These are phyloP conservation scores for Diplodus sargus DNA, from an alignment of 2,797 vertebrate species.

Conservation along the genomic window DNA sequence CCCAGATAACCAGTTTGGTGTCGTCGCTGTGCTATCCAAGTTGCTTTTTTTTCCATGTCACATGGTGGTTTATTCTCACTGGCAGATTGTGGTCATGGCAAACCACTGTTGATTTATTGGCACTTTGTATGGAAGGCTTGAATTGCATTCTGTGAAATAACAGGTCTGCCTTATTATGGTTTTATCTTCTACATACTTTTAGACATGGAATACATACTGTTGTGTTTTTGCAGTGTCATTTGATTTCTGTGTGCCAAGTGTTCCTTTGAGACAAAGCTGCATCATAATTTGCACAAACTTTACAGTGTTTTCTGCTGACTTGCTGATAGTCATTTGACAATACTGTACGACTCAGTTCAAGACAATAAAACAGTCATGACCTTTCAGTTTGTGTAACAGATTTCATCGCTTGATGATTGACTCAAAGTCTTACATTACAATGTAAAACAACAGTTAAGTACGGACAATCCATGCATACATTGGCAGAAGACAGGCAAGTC, in stretches of 20 bases:
- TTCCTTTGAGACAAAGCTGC: slow-evolving; percentile 45
- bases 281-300: slow-evolving; percentile 64
- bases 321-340: slow-evolving; percentile 55
- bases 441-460: neutral
- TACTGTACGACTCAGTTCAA: slow-evolving; percentile 52
- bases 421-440: neutral
- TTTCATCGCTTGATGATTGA: slow-evolving; percentile 2
- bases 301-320: slow-evolving; percentile 48
- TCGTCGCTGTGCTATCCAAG: slow-evolving; percentile 17
- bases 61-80: slow-evolving; percentile 7
- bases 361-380: slow-evolving; percentile 63
- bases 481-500: neutral
- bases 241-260: slow-evolving; percentile 51
- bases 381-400: slow-evolving; percentile 28
- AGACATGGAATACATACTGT: neutral
- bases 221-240: slow-evolving; percentile 8
- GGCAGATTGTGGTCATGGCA: slow-evolving; percentile 4
- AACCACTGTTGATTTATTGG: slow-evolving; percentile 13
- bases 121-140: slow-evolving; percentile 1
- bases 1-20: slow-evolving; percentile 22
- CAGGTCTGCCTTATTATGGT: slow-evolving; percentile 38
- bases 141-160: slow-evolving; percentile 8
- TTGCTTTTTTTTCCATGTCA: slow-evolving; percentile 14
- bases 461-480: neutral
- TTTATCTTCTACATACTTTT: slow-evolving; percentile 22